Conservation (phyloP, 1,140 invertebrate genomes). For the Gonioctena quinquepunctata region DNA sequence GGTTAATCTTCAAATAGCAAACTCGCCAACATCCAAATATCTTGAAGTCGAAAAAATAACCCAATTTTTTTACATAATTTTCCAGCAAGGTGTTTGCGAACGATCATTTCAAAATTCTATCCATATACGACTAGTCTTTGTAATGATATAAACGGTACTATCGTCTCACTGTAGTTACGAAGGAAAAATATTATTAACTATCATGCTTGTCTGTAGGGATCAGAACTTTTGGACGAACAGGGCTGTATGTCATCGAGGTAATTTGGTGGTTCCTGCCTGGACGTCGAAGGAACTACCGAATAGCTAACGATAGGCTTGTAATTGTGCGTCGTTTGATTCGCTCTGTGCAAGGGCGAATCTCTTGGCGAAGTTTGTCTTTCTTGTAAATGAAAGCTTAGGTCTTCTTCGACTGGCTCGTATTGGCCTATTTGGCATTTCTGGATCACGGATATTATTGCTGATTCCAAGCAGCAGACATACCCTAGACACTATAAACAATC, state of each 20-base stretch:
- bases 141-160: conserved; percentile 21
- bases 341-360: conserved; percentile 42
- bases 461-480: conserved; percentile 52
- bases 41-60: too few relatives aligned
- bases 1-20: too few relatives aligned
- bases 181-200: conserved; percentile 27
- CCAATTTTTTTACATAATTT: not conserved
- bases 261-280: conserved; percentile 44
- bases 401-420: conserved; percentile 53
- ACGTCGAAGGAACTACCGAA: conserved; percentile 45
- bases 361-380: conserved; percentile 45
- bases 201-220: conserved; percentile 46
- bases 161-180: conserved; percentile 24
- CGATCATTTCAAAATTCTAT: not conserved
- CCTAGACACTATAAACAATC: conserved; percentile 48
- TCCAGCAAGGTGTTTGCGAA: not conserved
- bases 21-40: too few relatives aligned
- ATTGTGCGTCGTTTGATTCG: conserved; percentile 53
- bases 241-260: conserved; percentile 54
- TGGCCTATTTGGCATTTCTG: conserved; percentile 46
- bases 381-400: conserved; percentile 51
- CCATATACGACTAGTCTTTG: conserved; percentile 1
- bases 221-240: conserved; percentile 51
- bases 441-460: conserved; percentile 48
- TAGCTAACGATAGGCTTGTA: conserved; percentile 50